A percentile compares a stretch with the other conserved stretches of the same genome.
phyloP scores from a whole-genome alignment of 2,888 invertebrate genomes.

The Drosophila multiciliata region DNA sequence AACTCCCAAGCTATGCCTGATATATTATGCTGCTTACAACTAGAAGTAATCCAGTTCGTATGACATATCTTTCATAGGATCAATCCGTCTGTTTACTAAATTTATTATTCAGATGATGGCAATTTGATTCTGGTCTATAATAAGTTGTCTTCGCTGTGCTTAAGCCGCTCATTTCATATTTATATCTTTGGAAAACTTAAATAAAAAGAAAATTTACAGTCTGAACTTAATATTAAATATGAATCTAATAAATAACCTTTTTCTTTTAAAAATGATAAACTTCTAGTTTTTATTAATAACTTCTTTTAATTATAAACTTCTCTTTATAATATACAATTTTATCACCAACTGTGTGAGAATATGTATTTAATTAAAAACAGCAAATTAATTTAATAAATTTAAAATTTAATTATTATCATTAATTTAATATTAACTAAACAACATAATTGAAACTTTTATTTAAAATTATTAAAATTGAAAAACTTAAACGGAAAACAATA shows the following conservation, averaged over 20 bases:
- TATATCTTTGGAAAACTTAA: background rate
- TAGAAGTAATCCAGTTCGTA: background rate
- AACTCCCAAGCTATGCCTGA: background rate
- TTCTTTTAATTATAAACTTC: background rate
- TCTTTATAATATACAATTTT: background rate
- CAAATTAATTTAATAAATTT: background rate
- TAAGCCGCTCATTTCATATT: background rate
- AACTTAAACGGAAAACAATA: background rate
- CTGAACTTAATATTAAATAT: background rate
- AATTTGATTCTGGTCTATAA: background rate
- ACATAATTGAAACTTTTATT: too few species aligned
- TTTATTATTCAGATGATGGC: background rate
- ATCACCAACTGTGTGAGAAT: background rate
- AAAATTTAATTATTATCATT: background rate
- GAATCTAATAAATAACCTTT: fast-evolving
- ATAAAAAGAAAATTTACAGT: background rate
- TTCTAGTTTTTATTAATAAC: too few species aligned
- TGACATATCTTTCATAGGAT: background rate
- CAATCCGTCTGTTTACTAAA: background rate
- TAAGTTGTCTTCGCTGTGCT: background rate
- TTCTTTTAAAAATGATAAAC: too few species aligned
- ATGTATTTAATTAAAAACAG: background rate
- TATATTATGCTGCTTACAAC: fast-evolving
- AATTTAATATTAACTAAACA: background rate
- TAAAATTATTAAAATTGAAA: background rate